A percentile compares a stretch with the other conserved stretches of the same genome.
Evolutionary conservation across 2,888 invertebrate genomes (phyloP).

Genomic region (Branchellion lobata): DNA sequence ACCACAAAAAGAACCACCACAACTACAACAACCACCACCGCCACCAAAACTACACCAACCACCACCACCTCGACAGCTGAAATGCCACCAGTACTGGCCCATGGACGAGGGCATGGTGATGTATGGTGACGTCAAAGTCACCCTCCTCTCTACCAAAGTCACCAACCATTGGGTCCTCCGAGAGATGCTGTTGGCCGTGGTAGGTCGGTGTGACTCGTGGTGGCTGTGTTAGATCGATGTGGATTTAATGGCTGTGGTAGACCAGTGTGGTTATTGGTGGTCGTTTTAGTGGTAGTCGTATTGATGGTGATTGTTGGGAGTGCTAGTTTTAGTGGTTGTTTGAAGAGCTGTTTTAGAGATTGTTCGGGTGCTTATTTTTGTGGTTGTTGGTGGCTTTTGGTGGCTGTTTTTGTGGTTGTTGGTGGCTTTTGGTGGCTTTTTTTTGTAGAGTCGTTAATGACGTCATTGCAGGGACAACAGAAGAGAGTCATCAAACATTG

Average conservation of each 20-base stretch:
- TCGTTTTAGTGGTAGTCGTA: background rate
- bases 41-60: too few relatives aligned
- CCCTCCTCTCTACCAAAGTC: conserved; percentile 73
- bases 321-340: background rate
- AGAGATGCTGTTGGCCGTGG: conserved; percentile 34
- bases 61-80: conserved; percentile 50
- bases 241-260: background rate
- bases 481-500: conserved; percentile 70
- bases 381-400: too few relatives aligned
- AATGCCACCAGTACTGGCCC: conserved; percentile 88
- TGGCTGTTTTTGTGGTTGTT: background rate
- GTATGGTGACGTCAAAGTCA: conserved; percentile 83
- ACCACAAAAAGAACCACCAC: too few relatives aligned
- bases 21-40: too few relatives aligned
- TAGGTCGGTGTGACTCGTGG: conserved; percentile 20
- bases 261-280: background rate
- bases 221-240: background rate
- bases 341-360: background rate
- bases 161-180: conserved; percentile 80
- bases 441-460: too few relatives aligned
- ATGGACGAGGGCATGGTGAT: conserved; percentile 89
- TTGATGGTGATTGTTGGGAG: background rate
- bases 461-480: conserved; percentile 39
- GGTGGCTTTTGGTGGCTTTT: background rate
- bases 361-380: conserved; percentile 5